These are phyloP conservation scores for Diachasma alloeum DNA, from an alignment of 1,140 invertebrate genomes.

Conservation along the genomic window DNA sequence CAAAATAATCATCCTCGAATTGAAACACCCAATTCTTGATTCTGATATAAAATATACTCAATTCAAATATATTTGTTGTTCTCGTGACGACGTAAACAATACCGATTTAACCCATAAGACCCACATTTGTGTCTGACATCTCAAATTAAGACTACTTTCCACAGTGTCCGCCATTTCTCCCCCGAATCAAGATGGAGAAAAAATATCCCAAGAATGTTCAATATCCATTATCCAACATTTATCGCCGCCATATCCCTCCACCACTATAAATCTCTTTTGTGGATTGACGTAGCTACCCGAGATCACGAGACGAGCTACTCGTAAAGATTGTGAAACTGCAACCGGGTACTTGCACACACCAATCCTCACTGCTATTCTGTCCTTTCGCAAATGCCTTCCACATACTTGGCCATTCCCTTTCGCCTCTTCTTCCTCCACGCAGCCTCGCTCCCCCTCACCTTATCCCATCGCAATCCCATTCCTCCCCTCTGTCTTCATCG, in stretches of 20 bases:
- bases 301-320: slow-evolving; percentile 9
- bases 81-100: too few species aligned
- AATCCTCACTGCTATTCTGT: neutral
- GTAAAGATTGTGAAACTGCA: slow-evolving; percentile 10
- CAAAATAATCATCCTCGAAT: too few species aligned
- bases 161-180: too few species aligned
- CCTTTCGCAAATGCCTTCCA: neutral
- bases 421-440: neutral
- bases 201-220: slow-evolving; percentile 8
- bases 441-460: neutral
- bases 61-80: too few species aligned
- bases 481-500: neutral
- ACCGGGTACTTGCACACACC: neutral
- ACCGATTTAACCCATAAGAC: too few species aligned
- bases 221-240: slow-evolving; percentile 11
- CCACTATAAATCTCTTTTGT: slow-evolving; percentile 1
- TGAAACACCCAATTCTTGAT: too few species aligned
- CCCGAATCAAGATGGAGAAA: neutral
- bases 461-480: neutral
- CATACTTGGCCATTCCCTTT: slow-evolving; percentile 7
- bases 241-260: neutral
- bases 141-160: too few species aligned
- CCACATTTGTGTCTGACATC: too few species aligned
- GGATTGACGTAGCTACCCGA: neutral
- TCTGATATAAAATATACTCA: too few species aligned